Percentiles rank a stretch among this genome's conserved stretches.
Evolutionary conservation across 2,797 vertebrate genomes (phyloP).

Genomic region (Urocyon cinereoargenteus): DNA sequence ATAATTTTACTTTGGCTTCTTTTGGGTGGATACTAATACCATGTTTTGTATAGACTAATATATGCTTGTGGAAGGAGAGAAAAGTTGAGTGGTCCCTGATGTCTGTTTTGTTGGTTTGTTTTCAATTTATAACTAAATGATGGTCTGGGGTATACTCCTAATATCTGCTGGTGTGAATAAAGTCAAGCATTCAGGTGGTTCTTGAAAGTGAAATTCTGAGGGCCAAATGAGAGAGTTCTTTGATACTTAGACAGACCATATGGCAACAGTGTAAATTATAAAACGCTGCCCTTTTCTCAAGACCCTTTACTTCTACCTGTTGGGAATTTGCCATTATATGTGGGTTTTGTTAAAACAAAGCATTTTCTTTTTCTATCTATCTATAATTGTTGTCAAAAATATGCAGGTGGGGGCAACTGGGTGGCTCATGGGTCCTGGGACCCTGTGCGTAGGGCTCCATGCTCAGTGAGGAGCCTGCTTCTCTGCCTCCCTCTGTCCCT

Average conservation of each 20-base stretch:
- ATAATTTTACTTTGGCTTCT: slow-evolving; percentile 11
- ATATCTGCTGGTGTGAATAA: neutral
- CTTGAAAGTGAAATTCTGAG: neutral
- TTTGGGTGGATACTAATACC: neutral
- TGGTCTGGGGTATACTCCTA: neutral
- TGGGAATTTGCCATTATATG: neutral
- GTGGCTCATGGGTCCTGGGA: no score
- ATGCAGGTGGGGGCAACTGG: neutral
- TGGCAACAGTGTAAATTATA: neutral
- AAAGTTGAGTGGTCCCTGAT: neutral
- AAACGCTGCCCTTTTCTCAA: neutral
- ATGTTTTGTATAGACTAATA: neutral
- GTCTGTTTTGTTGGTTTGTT: neutral
- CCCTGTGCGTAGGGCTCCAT: no score
- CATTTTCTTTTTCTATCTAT: neutral
- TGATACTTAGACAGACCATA: neutral
- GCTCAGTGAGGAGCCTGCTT: neutral
- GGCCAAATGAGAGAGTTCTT: neutral
- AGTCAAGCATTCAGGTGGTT: neutral
- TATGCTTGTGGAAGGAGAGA: neutral
- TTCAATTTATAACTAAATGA: neutral
- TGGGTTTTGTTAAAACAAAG: neutral
- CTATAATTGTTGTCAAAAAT: neutral
- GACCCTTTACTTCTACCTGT: neutral
- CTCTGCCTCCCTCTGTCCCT: neutral